These are phyloP conservation scores for Cossypha heuglini DNA, from an alignment of 2,797 vertebrate genomes.

Conservation along the genomic window DNA sequence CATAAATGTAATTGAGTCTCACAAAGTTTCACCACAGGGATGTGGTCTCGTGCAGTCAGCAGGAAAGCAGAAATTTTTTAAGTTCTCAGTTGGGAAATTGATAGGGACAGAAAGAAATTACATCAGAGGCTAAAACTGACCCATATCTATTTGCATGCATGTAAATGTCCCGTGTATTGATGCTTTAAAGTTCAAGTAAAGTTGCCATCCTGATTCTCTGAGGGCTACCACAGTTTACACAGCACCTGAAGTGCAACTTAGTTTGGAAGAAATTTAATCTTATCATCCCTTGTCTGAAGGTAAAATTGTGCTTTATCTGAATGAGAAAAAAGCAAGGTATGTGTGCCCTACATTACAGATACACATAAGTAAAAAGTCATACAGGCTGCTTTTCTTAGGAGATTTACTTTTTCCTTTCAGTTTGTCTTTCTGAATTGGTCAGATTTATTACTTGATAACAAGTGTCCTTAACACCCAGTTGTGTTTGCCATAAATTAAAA, in stretches of 20 bases:
- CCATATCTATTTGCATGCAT: rapidly evolving
- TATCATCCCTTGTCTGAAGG: background rate
- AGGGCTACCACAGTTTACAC: background rate
- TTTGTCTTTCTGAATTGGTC: background rate
- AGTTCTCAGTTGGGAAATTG: background rate
- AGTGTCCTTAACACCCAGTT: background rate
- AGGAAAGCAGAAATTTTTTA: background rate
- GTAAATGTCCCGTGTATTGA: background rate
- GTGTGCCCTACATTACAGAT: background rate
- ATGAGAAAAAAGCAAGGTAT: background rate
- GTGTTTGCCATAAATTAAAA: background rate
- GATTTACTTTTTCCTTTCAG: background rate
- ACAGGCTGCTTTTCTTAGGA: background rate
- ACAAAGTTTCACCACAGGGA: background rate
- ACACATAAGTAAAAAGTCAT: rapidly evolving
- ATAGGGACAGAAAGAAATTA: background rate
- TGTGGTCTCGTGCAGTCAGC: background rate
- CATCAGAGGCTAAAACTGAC: background rate
- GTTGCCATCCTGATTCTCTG: background rate
- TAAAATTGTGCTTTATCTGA: background rate
- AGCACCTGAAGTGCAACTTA: background rate
- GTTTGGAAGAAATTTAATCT: background rate
- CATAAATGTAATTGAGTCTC: background rate
- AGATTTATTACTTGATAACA: background rate
- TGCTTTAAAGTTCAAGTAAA: background rate